Conservation (phyloP, 2,888 invertebrate genomes). For the Pimpla rufipes region DNA sequence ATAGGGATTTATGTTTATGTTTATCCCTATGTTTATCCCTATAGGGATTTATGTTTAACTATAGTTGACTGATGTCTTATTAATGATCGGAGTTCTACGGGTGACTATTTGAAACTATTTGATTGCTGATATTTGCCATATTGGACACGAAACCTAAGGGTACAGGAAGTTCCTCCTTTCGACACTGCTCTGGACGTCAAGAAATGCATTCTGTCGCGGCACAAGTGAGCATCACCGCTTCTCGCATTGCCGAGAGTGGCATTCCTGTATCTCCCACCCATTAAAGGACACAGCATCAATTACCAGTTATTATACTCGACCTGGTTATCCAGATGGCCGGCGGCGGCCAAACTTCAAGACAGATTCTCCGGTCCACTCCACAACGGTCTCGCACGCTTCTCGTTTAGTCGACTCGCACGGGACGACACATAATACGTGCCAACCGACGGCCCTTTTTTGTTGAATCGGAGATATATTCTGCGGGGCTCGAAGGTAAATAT, state of each 20-base stretch:
- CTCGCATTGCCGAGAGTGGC: slow-evolving; percentile 5
- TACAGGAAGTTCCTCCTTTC: not conserved
- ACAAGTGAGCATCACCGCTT: not conserved
- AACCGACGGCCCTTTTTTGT: not conserved
- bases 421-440: slow-evolving; percentile 21
- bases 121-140: not conserved
- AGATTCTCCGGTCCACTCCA: not conserved
- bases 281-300: slow-evolving; percentile 66
- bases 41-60: no score
- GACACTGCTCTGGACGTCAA: not conserved
- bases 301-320: slow-evolving; percentile 68
- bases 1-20: no score
- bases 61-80: no score
- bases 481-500: no score
- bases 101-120: no score
- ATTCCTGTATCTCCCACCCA: slow-evolving; percentile 58
- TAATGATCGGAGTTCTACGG: no score
- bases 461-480: no score
- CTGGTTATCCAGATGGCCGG: slow-evolving; percentile 64
- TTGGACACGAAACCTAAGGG: not conserved
- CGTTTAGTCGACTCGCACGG: not conserved
- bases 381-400: slow-evolving; percentile 31
- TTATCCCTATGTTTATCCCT: no score
- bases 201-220: not conserved
- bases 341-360: slow-evolving; percentile 16